A percentile compares a stretch with the other conserved stretches of the same genome.
phyloP scores from a whole-genome alignment of 2,888 invertebrate genomes.

The Notodonta ziczac region DNA sequence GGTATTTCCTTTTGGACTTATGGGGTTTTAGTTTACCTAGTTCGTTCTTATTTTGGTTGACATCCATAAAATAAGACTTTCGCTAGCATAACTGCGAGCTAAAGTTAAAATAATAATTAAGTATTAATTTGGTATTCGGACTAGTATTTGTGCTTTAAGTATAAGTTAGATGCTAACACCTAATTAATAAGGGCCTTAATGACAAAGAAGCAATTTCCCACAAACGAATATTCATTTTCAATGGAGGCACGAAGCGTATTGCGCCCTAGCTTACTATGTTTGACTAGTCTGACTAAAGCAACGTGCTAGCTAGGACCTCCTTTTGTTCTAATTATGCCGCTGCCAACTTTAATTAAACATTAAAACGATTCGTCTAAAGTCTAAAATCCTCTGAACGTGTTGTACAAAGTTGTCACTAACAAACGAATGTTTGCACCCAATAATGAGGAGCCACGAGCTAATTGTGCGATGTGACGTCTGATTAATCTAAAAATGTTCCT shows the following conservation, averaged over 20 bases:
- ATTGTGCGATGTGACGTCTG: neutral
- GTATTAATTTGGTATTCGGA: too few relatives aligned
- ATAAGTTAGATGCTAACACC: too few relatives aligned
- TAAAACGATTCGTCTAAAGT: neutral
- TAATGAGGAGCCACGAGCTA: neutral
- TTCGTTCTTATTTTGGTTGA: too few relatives aligned
- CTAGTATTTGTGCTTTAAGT: too few relatives aligned
- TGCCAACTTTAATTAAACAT: neutral
- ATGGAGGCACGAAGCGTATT: neutral
- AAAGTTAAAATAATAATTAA: too few relatives aligned
- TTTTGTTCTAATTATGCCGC: neutral
- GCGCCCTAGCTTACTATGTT: slow-evolving; percentile 2
- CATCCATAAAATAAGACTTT: too few relatives aligned
- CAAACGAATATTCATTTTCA: too few relatives aligned
- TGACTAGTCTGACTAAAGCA: neutral
- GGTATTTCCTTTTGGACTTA: too few relatives aligned
- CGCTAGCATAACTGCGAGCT: too few relatives aligned
- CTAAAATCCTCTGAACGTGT: neutral
- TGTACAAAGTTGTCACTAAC: neutral
- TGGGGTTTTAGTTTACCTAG: too few relatives aligned
- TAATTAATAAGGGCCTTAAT: too few relatives aligned
- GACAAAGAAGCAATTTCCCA: too few relatives aligned
- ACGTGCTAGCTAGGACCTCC: neutral
- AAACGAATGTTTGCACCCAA: neutral
- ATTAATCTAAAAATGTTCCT: neutral